These are phyloP conservation scores for Dicaeum eximium DNA, from an alignment of 2,113 vertebrate species.

Conservation along the genomic window DNA sequence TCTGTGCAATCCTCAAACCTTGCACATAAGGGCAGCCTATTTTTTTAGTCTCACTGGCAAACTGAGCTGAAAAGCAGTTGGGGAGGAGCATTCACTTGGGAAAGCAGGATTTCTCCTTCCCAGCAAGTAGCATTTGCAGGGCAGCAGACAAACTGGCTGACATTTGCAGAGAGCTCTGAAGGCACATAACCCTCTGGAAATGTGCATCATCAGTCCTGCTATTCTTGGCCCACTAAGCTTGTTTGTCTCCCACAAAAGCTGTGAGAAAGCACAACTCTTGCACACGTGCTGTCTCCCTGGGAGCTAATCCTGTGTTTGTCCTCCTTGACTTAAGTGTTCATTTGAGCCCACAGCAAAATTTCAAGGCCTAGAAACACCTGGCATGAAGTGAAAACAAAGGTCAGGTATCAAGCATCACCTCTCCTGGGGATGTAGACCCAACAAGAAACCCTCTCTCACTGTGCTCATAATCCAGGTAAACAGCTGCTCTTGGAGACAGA, in stretches of 20 bases:
- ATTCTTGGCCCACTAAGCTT: neutral
- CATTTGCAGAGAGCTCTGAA: slow-evolving; percentile 3
- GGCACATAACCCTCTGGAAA: neutral
- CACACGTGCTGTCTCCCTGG: neutral
- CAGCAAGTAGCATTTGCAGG: neutral
- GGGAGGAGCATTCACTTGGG: neutral
- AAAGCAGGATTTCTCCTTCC: neutral
- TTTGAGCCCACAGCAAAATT: neutral
- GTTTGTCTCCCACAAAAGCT: neutral
- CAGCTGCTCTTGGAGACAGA: neutral
- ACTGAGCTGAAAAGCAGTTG: neutral
- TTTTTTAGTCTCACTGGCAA: neutral
- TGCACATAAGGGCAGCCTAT: neutral
- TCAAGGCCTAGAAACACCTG: neutral
- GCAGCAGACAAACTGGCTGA: slow-evolving; percentile 1
- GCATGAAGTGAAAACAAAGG: neutral
- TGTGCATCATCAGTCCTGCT: neutral
- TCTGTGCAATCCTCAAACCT: neutral
- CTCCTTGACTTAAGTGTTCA: neutral
- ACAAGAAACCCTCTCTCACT: neutral
- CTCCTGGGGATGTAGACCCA: neutral
- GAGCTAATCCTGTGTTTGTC: neutral
- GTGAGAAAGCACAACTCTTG: neutral
- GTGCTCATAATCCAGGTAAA: neutral
- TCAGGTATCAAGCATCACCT: neutral